These are phyloP conservation scores for Tragulus kanchil DNA, from an alignment of 2,113 vertebrate species.

Conservation along the genomic window DNA sequence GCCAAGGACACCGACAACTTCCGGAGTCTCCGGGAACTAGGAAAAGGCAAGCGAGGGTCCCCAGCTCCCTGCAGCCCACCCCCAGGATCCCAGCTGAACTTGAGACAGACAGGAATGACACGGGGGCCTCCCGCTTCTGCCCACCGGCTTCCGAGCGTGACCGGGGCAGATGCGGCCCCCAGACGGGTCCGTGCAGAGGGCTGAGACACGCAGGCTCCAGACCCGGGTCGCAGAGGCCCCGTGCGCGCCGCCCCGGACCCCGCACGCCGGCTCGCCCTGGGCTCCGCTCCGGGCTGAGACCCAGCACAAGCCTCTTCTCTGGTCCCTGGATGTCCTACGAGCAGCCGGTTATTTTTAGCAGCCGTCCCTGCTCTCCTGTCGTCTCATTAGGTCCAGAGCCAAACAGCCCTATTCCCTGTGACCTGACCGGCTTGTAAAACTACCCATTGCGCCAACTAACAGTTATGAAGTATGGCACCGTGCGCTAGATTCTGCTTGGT, in stretches of 20 bases:
- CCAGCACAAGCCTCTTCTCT: neutral
- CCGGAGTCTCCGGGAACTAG: neutral
- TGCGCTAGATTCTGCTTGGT: neutral
- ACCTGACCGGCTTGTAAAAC: constrained; percentile 24
- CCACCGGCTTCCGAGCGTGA: fast-evolving
- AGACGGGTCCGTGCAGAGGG: fast-evolving
- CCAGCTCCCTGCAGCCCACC: neutral
- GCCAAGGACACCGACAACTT: neutral
- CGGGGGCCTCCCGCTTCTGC: fast-evolving
- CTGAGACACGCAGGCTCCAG: neutral
- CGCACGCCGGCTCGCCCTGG: fast-evolving
- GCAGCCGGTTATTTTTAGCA: constrained; percentile 8
- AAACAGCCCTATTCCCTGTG: neutral
- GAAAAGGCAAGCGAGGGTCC: neutral
- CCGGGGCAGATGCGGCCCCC: fast-evolving
- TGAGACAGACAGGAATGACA: neutral
- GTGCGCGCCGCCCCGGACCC: fast-evolving
- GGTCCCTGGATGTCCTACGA: neutral
- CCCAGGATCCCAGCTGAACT: neutral
- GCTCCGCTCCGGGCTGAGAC: neutral
- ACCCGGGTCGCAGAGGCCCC: neutral
- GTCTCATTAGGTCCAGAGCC: constrained; percentile 50
- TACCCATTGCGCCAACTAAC: neutral
- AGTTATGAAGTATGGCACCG: neutral
- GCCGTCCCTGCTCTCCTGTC: neutral